Base-by-base conservation (phyloP, 23 tunicate species). In the Diplosoma virens region DNA sequence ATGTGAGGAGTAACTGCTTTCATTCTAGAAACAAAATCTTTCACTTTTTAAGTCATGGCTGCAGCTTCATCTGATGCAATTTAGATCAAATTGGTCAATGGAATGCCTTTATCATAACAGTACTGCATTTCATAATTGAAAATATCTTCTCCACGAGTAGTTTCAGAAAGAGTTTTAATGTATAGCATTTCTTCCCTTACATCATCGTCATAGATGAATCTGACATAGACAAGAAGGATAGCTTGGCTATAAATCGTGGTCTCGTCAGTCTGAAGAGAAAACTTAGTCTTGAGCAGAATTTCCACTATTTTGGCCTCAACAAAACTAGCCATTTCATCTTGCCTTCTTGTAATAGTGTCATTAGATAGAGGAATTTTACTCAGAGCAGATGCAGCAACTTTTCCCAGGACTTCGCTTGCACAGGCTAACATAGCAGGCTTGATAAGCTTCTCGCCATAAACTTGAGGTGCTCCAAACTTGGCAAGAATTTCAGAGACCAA, bases 241-340 rank as follows among this genome's bases (percentile, higher is more conserved):
- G 70, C 70, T 63, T 63, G 70, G 70, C 20, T 63, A 63, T 63
- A 36, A 63, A 63, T 63, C 35, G 70, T 63, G 70, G 35, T 25
- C 70, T 63, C 70, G n/a, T 63, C 70, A 63, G 70, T 63, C 70
- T 63, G 70, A n/a, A 63, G 35, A 63, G 70, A 63, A 63, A 63
- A 63, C 70, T 63, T 63, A 29, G 70, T 63, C 36, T 63, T 63
- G 70, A 34, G 70, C 70, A 28, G 70, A 63, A 63, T 63, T 63
- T 63, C 70, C 70, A 63, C 70, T 63, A 63, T 63, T 63, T 63
- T 27, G 37, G 27, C 35, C 35, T 63, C 70, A 63, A 63, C 70
- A 63, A 63, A 63, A 63, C 70, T 63, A 30, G 70, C 70, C 70
- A 63, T 63, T 63, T 63, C 35, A 63, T 63, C 70, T 63, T 63